Evolutionary conservation across 2,888 invertebrate species (phyloP).

Genomic region (Nephrotoma appendiculata): DNA sequence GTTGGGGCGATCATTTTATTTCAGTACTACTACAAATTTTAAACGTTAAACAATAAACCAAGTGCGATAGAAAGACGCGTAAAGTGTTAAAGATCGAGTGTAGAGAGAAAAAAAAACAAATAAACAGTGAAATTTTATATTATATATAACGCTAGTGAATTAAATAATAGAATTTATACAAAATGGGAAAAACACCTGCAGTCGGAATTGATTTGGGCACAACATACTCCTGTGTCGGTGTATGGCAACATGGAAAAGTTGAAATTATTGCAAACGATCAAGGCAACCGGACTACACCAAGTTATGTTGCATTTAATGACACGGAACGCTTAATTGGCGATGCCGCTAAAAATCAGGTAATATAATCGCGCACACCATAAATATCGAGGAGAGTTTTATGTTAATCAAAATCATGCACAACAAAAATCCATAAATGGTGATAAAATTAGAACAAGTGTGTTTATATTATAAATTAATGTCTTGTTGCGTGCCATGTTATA

Average conservation of each 20-base stretch:
- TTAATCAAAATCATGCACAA: background rate
- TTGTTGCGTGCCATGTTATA: background rate
- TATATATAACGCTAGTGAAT: background rate
- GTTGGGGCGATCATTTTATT: background rate
- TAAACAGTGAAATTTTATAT: background rate
- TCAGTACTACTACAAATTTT: background rate
- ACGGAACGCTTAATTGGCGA: constrained; percentile 73
- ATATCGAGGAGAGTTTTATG: background rate
- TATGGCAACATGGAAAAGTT: constrained; percentile 70
- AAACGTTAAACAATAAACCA: background rate
- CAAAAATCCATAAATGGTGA: background rate
- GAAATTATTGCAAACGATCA: constrained; percentile 81
- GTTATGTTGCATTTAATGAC: constrained; percentile 78
- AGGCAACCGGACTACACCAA: constrained; percentile 76
- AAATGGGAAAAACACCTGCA: constrained; percentile 36
- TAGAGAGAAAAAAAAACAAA: background rate
- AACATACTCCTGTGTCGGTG: constrained; percentile 75
- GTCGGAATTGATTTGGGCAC: constrained; percentile 77
- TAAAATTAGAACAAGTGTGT: background rate
- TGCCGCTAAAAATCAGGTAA: constrained; percentile 72
- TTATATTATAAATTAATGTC: background rate
- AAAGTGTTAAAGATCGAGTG: background rate
- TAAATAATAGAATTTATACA: constrained; percentile 5
- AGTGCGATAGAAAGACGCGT: background rate
- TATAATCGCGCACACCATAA: background rate